phyloP scores from a whole-genome alignment of 2,888 invertebrate genomes.

The Pegoplata infirma region DNA sequence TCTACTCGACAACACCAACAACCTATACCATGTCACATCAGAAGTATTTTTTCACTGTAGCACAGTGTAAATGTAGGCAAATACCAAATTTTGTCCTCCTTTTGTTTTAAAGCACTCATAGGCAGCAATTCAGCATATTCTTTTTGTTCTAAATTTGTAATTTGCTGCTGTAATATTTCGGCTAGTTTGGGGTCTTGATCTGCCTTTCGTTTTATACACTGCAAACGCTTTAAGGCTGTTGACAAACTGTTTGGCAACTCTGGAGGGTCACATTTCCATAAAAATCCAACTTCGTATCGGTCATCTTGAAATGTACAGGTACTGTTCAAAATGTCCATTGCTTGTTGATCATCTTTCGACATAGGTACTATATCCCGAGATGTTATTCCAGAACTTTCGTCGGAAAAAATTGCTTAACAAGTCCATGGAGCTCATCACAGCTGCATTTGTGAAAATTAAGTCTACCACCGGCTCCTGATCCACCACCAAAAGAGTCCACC shows the following conservation, averaged over 20 bases:
- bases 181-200: neutral
- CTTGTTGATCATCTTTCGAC: slow-evolving; percentile 29
- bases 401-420: slow-evolving; percentile 19
- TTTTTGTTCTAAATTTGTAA: slow-evolving; percentile 36
- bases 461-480: neutral
- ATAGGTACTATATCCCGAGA: neutral
- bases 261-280: slow-evolving; percentile 26
- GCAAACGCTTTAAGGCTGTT: slow-evolving; percentile 23
- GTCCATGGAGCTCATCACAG: slow-evolving; percentile 2
- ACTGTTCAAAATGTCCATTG: slow-evolving; percentile 23
- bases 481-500: slow-evolving; percentile 18
- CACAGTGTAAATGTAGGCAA: slow-evolving; percentile 53
- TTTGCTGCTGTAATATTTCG: slow-evolving; percentile 39
- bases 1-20: too few relatives aligned
- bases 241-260: slow-evolving; percentile 35
- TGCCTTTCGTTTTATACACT: slow-evolving; percentile 33
- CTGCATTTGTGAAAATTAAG: slow-evolving; percentile 26
- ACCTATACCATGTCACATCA: too few relatives aligned
- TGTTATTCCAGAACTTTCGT: slow-evolving; percentile 17
- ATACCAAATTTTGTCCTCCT: slow-evolving; percentile 24
- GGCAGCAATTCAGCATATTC: slow-evolving; percentile 28
- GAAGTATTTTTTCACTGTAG: too few relatives aligned
- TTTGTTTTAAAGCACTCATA: neutral
- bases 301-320: slow-evolving; percentile 9
- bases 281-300: slow-evolving; percentile 29